These are phyloP conservation scores for Tigriopus californicus DNA, from an alignment of 2,888 invertebrate genomes.

Conservation along the genomic window DNA sequence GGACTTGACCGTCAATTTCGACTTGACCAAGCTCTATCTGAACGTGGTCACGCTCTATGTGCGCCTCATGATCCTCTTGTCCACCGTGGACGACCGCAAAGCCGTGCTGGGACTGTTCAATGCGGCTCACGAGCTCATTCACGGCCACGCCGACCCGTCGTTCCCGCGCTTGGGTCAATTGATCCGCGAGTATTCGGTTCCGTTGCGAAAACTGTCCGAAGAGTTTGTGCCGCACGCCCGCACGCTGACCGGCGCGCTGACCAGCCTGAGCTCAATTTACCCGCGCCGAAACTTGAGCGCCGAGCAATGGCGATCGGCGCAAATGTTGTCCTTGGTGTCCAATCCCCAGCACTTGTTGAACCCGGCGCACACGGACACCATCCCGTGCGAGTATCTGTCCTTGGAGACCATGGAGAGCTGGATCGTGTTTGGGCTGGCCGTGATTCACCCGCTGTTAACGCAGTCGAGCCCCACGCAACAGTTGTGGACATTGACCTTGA, in stretches of 20 bases:
- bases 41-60: conserved; percentile 87
- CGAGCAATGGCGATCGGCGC: conserved; percentile 78
- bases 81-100: conserved; percentile 92
- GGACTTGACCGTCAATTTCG: conserved; percentile 84
- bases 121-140: conserved; percentile 88
- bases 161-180: conserved; percentile 92
- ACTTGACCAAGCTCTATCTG: conserved; percentile 82
- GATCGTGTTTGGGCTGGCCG: conserved; percentile 82
- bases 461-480: conserved; percentile 56
- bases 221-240: conserved; percentile 91
- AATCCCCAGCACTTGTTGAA: conserved; percentile 85
- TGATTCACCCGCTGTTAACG: conserved; percentile 64
- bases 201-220: conserved; percentile 81
- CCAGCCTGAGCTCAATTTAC: conserved; percentile 71
- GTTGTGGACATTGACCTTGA: conserved; percentile 60
- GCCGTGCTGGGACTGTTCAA: conserved; percentile 91
- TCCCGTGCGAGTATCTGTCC: conserved; percentile 93
- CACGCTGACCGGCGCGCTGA: conserved; percentile 60
- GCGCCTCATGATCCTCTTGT: conserved; percentile 88
- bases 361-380: conserved; percentile 81
- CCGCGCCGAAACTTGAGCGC: conserved; percentile 73
- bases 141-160: conserved; percentile 65
- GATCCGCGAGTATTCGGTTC: conserved; percentile 92
- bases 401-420: conserved; percentile 88
- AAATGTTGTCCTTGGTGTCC: conserved; percentile 76